Evolutionary conservation across 2,888 invertebrate genomes (phyloP).

Genomic region (Exephanes ischioxanthus): DNA sequence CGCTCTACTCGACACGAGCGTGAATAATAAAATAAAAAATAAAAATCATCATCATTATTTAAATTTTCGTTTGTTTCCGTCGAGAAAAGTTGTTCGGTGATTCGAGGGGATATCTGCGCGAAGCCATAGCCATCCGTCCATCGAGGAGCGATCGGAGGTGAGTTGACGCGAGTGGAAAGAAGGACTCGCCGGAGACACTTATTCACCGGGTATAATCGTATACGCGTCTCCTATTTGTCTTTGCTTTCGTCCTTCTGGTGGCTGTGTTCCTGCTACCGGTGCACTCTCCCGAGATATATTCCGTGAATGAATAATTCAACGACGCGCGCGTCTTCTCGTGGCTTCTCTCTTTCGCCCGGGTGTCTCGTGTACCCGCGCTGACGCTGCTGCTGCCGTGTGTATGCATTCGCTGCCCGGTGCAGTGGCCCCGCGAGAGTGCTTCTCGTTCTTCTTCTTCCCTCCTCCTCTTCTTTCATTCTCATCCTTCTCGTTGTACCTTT

Average conservation of each 20-base stretch:
- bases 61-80: background rate
- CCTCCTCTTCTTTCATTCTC: slow-evolving; percentile 38
- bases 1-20: background rate
- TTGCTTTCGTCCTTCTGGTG: slow-evolving; percentile 40
- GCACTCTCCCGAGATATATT: slow-evolving; percentile 57
- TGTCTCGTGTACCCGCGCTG: slow-evolving; percentile 9
- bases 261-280: slow-evolving; percentile 48
- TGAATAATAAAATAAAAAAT: background rate
- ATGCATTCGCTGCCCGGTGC: slow-evolving; percentile 40
- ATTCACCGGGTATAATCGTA: slow-evolving; percentile 60
- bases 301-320: slow-evolving; percentile 69
- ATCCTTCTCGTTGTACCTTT: slow-evolving; percentile 24
- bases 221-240: slow-evolving; percentile 58
- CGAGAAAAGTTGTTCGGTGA: slow-evolving; percentile 15
- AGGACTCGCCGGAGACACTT: slow-evolving; percentile 54
- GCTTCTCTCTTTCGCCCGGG: slow-evolving; percentile 55
- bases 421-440: slow-evolving; percentile 60
- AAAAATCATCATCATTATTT: no score
- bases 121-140: slow-evolving; percentile 15
- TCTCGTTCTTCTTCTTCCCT: slow-evolving; percentile 40
- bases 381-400: background rate
- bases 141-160: slow-evolving; percentile 39
- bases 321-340: slow-evolving; percentile 55
- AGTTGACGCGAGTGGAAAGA: slow-evolving; percentile 30
- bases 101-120: slow-evolving; percentile 1